Conservation (phyloP, 2,113 vertebrate species). For the Sphaerodactylus townsendi region DNA sequence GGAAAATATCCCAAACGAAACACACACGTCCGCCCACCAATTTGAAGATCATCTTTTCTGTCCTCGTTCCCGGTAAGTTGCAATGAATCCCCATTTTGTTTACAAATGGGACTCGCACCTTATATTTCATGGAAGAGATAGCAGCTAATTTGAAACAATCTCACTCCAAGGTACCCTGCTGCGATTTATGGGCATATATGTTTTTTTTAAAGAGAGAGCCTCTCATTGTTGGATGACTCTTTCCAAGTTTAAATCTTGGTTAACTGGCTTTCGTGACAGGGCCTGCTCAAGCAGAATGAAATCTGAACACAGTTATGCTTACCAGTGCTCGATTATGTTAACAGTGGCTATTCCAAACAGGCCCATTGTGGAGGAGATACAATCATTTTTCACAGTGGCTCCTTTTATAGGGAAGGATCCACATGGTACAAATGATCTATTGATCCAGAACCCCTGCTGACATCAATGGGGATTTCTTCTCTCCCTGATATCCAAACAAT, state of each 20-base stretch:
- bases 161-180: background rate
- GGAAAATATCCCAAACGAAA: background rate
- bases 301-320: slow-evolving; percentile 11
- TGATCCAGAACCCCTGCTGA: slow-evolving; percentile 27
- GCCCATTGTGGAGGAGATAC: background rate
- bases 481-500: background rate
- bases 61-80: too few species aligned
- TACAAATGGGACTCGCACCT: background rate
- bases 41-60: background rate
- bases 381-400: slow-evolving; percentile 8
- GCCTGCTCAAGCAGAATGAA: background rate
- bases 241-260: slow-evolving; percentile 15
- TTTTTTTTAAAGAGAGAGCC: background rate
- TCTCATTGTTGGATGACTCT: background rate
- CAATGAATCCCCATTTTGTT: background rate
- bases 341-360: background rate
- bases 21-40: background rate
- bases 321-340: slow-evolving; percentile 26
- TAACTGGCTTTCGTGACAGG: slow-evolving; percentile 3
- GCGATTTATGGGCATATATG: background rate
- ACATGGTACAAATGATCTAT: background rate
- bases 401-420: background rate
- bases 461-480: slow-evolving; percentile 26
- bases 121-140: background rate
- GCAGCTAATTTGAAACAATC: background rate